Base-by-base conservation (phyloP, 2,113 vertebrate species). In the Tetraodon nigroviridis region DNA sequence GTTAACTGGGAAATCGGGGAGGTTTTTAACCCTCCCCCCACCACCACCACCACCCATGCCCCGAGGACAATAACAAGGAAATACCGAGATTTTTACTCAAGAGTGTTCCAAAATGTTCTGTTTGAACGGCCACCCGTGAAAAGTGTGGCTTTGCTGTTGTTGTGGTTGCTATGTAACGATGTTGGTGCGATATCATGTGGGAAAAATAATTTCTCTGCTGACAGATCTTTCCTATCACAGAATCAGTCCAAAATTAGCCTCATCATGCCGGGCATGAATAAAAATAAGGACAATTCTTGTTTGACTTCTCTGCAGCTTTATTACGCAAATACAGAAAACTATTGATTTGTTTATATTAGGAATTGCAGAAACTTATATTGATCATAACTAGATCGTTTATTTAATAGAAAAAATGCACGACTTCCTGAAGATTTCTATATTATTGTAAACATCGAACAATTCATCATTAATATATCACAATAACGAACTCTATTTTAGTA, bases 101-200 rank as follows among this genome's bases (percentile, higher is more conserved):
- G 58, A 51, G 15, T 17, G 48, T 27, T 51, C 60, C 55, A 66
- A 69, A 73, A 56, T 65, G 46, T 65, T 50, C 52, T 55, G 41
- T 63, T 71, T 48, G 58, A 48, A 71, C 75, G 65, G 78, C 64
- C 70, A 76, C 73, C 24, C 13, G 21, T 69, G 18, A 57, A 14
- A 49, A 42, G 64, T 49, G 22, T 55, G 48, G 59, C 22, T 58
- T 67, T 63, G 65, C 56, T 57, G 7, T 61, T 55, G 75, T 76
- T 45, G 73, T 73, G 60, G 50, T 69, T 29, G 51, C 75, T 80
- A 71, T 52, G 19, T 69, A 78, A 71, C 50, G 11, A 17, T 59
- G 54, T 51, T 56, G 63, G 51, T 54, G 65, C 45, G 61, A 60
- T 48, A 41, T 21, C 62, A 60, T 71, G 73, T 79, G 70, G 80